Percentiles rank a stretch among this genome's conserved stretches.
These are phyloP conservation scores for Oryzias celebensis DNA, from an alignment of 2,113 vertebrate species.

Conservation along the genomic window DNA sequence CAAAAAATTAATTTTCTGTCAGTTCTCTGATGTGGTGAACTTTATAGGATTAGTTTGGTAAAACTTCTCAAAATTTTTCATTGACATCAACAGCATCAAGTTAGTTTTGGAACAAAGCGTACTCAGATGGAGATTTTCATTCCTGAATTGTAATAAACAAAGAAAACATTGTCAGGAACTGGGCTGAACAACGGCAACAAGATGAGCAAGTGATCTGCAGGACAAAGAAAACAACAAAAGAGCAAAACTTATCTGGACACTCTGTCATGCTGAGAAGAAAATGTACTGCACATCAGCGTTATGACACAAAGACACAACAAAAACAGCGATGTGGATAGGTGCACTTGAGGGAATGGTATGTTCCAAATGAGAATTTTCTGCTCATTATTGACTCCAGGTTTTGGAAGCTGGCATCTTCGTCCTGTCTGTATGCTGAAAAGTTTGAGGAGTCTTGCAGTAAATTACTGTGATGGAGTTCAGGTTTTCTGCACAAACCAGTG, in stretches of 20 bases:
- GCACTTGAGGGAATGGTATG: conserved; percentile 48
- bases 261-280: conserved; percentile 22
- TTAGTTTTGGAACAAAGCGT: too few relatives aligned
- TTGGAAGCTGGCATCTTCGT: conserved; percentile 38
- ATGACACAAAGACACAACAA: conserved; percentile 24
- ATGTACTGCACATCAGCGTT: conserved; percentile 16
- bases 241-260: neutral
- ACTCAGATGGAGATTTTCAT: too few relatives aligned
- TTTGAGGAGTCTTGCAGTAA: conserved; percentile 38
- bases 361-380: conserved; percentile 62
- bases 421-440: conserved; percentile 30
- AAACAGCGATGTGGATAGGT: conserved; percentile 35
- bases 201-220: too few relatives aligned
- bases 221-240: neutral
- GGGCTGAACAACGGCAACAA: too few relatives aligned
- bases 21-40: too few relatives aligned
- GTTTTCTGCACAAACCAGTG: conserved; percentile 11
- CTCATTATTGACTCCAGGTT: conserved; percentile 65
- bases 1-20: too few relatives aligned
- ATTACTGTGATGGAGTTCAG: conserved; percentile 32
- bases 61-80: too few relatives aligned
- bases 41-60: too few relatives aligned
- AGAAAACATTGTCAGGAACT: too few relatives aligned
- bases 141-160: too few relatives aligned
- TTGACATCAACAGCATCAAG: too few relatives aligned